Evolutionary conservation across 2,797 vertebrate genomes (phyloP), one percentile per base, ranked within the genome.

Genomic region (Aldrovandia affinis): DNA sequence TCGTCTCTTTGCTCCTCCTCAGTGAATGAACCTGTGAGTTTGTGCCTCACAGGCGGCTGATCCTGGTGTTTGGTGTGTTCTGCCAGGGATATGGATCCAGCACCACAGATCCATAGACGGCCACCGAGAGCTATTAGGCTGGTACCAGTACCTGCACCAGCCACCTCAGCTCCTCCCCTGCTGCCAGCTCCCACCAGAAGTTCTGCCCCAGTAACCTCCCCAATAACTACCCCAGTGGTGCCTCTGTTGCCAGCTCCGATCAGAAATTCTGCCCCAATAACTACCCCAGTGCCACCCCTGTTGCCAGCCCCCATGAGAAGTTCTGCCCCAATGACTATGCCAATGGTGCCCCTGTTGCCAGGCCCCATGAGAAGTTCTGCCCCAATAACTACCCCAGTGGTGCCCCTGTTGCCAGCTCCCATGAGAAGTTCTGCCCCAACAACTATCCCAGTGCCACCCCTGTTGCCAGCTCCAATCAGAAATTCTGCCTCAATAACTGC

Each of bases 41-140:
- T 70, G 30, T 18, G 30, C 18, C 28, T 30, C 70, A 25, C 70
- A 42, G 36, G 6, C 39, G 1, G 42, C 5, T 75, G 39, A 75
- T 22, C 70, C 25, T 2, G 42, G 70, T 75, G 36, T 75, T 25
- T 0, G 70, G 8, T 75, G 70, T 9, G 70, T 44, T 39, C 70
- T 75, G 39, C 25, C 88, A 95, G 94, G 86, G 85, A 77, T 61
- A 95, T 95, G 92, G 92, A 95, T 90, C 89, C 15, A 85, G 81
- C 84, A 36, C 90, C 88, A 47, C 87, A 91, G 82, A 90, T 90
- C 75, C 86, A 88, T 79, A 86, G 89, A 85, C 77, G 80, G 82
- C 6, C 86, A 0, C 89, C 88, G 84, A 89, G 86, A 10, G 87
- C 85, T 84, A 88, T 87, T 86, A 77, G 14, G 44, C 15, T 81